Conservation (phyloP, 2,113 vertebrate genomes). For the Oreochromis spilurus region DNA sequence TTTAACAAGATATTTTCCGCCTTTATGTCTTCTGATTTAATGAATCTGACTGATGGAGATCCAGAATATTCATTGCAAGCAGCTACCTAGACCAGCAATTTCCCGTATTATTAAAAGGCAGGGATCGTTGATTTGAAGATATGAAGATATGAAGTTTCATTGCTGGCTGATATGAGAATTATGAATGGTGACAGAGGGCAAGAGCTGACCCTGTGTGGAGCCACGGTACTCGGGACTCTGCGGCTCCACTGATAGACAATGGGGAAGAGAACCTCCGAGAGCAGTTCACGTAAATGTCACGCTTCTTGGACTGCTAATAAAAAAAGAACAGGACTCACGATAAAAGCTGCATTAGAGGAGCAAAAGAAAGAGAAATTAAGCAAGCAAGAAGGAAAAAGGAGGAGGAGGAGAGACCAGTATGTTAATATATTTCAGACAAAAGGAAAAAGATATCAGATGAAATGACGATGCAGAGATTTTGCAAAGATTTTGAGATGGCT, state of each 20-base stretch:
- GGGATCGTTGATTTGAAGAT: conserved; percentile 46
- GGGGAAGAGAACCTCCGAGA: conserved; percentile 26
- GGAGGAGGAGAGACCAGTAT: background rate
- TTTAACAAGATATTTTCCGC: conserved; percentile 14
- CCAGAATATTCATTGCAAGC: conserved; percentile 37
- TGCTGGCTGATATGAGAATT: conserved; percentile 60
- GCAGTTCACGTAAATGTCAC: conserved; percentile 50
- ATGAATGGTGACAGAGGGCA: conserved; percentile 61
- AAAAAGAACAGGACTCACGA: conserved; percentile 27
- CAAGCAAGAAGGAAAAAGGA: background rate
- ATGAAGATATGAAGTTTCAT: conserved; percentile 64
- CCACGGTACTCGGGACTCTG: conserved; percentile 10
- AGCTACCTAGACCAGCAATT: conserved; percentile 56
- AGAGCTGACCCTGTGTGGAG: conserved; percentile 47
- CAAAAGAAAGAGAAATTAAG: conserved; percentile 36
- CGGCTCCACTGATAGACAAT: conserved; percentile 45
- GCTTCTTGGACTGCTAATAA: conserved; percentile 45
- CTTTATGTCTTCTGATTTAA: conserved; percentile 30
- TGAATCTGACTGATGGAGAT: conserved; percentile 31
- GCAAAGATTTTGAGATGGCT: conserved; percentile 34
- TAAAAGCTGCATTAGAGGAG: conserved; percentile 32
- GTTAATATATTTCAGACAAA: conserved; percentile 54
- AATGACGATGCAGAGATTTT: conserved; percentile 31
- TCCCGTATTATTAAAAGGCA: conserved; percentile 60
- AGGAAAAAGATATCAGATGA: conserved; percentile 19